A percentile compares a stretch with the other conserved stretches of the same genome.
Conservation (phyloP, 2,888 invertebrate species). For the Pediacus dermestoides region DNA sequence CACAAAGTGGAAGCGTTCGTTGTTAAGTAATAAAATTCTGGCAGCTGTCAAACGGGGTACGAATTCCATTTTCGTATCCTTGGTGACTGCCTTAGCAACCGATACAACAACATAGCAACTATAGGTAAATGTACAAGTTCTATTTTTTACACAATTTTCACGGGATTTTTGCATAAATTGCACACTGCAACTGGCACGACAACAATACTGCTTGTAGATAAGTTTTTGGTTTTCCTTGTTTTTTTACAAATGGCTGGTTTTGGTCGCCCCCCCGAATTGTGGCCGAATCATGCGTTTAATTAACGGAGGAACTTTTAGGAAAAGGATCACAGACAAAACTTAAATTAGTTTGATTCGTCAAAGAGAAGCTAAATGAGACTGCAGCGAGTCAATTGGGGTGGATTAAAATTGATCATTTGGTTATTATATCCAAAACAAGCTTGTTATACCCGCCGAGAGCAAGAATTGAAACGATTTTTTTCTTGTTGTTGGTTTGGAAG, state of each 20-base stretch:
- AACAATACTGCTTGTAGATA: too few relatives aligned
- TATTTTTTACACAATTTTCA: constrained; percentile 22
- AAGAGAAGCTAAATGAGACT: constrained; percentile 32
- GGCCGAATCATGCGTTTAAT: too few relatives aligned
- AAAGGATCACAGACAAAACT: constrained; percentile 21
- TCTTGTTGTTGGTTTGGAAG: too few relatives aligned
- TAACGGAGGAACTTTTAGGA: too few relatives aligned
- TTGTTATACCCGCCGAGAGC: too few relatives aligned
- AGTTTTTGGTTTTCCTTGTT: too few relatives aligned
- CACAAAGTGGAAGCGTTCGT: constrained; percentile 9
- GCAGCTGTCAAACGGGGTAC: constrained; percentile 47
- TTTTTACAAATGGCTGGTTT: too few relatives aligned
- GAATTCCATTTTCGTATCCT: constrained; percentile 49
- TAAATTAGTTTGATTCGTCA: constrained; percentile 34
- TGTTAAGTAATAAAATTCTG: constrained; percentile 19
- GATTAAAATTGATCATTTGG: constrained; percentile 28
- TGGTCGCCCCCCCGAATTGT: too few relatives aligned
- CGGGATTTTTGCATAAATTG: constrained; percentile 22
- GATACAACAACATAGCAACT: constrained; percentile 53
- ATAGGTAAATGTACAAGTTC: constrained; percentile 45
- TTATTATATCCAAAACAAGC: too few relatives aligned
- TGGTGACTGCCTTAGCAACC: constrained; percentile 52
- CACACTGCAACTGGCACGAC: too few relatives aligned
- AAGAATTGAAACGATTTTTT: too few relatives aligned
- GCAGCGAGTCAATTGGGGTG: constrained; percentile 33